Percentiles rank a stretch among this genome's conserved stretches.
Evolutionary conservation across 2,888 invertebrate species (phyloP).

Genomic region (Hydropsyche betteni): DNA sequence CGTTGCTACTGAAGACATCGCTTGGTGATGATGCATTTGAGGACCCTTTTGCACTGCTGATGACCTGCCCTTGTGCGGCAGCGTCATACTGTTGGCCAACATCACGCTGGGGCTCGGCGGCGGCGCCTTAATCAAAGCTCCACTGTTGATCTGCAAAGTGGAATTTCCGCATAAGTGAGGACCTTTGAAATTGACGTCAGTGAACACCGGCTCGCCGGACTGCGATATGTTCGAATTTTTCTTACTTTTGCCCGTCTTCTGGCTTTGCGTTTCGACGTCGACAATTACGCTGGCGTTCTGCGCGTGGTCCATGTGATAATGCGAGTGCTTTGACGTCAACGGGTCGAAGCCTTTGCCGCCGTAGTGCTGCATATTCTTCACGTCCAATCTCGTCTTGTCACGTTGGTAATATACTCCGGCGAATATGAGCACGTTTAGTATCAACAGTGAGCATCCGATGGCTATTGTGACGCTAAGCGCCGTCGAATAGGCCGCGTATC

Average conservation of each 20-base stretch:
- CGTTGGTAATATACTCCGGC: slow-evolving; percentile 86
- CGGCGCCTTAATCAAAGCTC: slow-evolving; percentile 68
- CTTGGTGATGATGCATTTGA: slow-evolving; percentile 62
- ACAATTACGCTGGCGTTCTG: slow-evolving; percentile 85
- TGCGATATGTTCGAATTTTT: slow-evolving; percentile 61
- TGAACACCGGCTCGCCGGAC: slow-evolving; percentile 63
- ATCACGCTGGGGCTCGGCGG: slow-evolving; percentile 69
- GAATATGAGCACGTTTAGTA: slow-evolving; percentile 84
- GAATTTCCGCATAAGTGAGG: slow-evolving; percentile 65
- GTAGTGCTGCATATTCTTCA: slow-evolving; percentile 79
- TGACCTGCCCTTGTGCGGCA: slow-evolving; percentile 58
- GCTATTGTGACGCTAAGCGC: slow-evolving; percentile 82
- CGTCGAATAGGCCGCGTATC: slow-evolving; percentile 78
- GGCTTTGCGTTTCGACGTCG: slow-evolving; percentile 78
- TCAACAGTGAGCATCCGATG: slow-evolving; percentile 81
- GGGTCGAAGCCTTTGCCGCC: slow-evolving; percentile 79
- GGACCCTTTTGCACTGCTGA: slow-evolving; percentile 63
- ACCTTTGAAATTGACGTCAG: slow-evolving; percentile 68
- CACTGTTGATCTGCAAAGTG: slow-evolving; percentile 58
- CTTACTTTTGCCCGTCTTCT: slow-evolving; percentile 59
- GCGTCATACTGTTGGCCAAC: slow-evolving; percentile 61
- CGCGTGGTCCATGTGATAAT: slow-evolving; percentile 79
- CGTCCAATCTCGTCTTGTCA: slow-evolving; percentile 77
- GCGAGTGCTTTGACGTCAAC: slow-evolving; percentile 79
- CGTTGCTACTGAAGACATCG: slow-evolving; percentile 65